phyloP scores from a whole-genome alignment of 1,140 invertebrate species.

The Teleopsis dalmanni region DNA sequence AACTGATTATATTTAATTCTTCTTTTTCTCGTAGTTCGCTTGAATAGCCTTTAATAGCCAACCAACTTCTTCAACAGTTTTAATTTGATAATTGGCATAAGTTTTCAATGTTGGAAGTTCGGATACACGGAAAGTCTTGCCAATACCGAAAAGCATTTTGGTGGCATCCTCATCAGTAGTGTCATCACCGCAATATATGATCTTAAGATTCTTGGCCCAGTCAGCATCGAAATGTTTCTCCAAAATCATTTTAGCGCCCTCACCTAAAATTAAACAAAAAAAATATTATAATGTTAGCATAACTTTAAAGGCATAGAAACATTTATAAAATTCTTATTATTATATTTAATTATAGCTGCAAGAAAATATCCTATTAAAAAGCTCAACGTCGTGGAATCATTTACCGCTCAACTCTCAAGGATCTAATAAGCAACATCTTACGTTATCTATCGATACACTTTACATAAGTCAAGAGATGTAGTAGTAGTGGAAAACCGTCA shows the following conservation, averaged over 20 bases:
- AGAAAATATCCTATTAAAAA: no score
- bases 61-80: conserved; percentile 78
- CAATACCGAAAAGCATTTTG: conserved; percentile 79
- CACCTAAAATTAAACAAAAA: conserved; percentile 45
- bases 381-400: no score
- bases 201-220: conserved; percentile 81
- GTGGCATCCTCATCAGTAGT: conserved; percentile 87
- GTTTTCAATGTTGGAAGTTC: conserved; percentile 75
- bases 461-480: no score
- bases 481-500: no score
- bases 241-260: conserved; percentile 82
- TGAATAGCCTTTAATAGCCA: conserved; percentile 84
- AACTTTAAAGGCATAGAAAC: no score
- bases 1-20: conserved; percentile 14
- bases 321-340: no score
- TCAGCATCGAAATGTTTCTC: conserved; percentile 82
- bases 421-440: no score
- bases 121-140: conserved; percentile 80
- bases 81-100: conserved; percentile 73
- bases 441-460: no score
- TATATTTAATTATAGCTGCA: no score
- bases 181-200: conserved; percentile 85
- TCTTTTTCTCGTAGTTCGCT: conserved; percentile 40
- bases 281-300: no score
- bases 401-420: no score